These are phyloP conservation scores for Styela clava DNA, from an alignment of 23 tunicate species.

Conservation along the genomic window DNA sequence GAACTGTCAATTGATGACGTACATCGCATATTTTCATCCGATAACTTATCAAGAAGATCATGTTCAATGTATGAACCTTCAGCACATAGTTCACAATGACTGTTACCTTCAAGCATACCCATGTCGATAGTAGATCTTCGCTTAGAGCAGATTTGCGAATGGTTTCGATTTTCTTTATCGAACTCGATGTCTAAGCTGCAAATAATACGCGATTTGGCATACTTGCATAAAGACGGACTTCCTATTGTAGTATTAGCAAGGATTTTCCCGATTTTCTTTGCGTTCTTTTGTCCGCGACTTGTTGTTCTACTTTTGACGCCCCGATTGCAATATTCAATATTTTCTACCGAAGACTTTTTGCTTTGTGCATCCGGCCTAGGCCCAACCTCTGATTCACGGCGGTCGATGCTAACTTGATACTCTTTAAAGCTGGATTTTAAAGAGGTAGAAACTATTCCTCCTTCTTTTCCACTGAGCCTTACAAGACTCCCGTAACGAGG, in stretches of 20 bases:
- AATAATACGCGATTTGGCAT: background rate
- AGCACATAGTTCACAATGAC: background rate
- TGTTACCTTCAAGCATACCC: background rate
- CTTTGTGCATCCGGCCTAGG: background rate
- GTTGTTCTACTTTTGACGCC: too few relatives aligned
- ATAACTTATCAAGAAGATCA: background rate
- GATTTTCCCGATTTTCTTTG: background rate
- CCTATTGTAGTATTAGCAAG: background rate
- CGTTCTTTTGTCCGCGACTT: background rate
- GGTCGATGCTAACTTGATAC: background rate
- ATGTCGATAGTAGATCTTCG: background rate
- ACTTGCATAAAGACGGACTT: background rate
- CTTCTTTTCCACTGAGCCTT: background rate
- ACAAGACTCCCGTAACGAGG: background rate
- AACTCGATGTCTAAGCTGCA: background rate
- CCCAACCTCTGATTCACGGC: background rate
- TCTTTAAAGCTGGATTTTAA: background rate
- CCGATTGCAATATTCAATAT: too few relatives aligned
- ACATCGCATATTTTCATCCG: background rate
- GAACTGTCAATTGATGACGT: background rate
- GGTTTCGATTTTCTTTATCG: background rate
- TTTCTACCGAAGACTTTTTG: too few relatives aligned
- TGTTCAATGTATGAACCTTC: background rate
- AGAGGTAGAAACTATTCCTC: background rate
- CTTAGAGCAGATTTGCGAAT: background rate